These are phyloP conservation scores for Leptocoma aspasia DNA, from an alignment of 2,113 vertebrate species.

Conservation along the genomic window DNA sequence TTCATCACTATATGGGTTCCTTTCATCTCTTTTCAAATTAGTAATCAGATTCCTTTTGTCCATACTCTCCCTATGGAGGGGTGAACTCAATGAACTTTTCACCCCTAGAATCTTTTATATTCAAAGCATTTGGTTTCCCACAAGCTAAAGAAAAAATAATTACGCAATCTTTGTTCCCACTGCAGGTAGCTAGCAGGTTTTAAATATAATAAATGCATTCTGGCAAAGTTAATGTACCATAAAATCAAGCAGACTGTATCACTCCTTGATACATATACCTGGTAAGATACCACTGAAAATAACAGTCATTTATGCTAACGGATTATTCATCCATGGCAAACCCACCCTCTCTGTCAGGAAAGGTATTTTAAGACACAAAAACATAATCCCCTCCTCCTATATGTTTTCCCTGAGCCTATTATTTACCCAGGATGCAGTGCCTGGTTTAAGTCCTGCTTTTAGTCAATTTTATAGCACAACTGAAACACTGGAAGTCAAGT, in stretches of 20 bases:
- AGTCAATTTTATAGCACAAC: constrained; percentile 30
- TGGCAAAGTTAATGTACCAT: constrained; percentile 60
- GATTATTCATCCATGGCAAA: constrained; percentile 23
- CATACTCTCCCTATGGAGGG: not conserved
- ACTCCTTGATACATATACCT: constrained; percentile 23
- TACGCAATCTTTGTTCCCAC: constrained; percentile 48
- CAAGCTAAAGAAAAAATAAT: constrained; percentile 54
- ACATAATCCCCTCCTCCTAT: not conserved
- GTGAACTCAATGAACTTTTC: constrained; percentile 45
- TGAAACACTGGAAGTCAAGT: constrained; percentile 33
- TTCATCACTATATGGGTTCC: constrained; percentile 22
- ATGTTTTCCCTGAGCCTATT: not conserved
- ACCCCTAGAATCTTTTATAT: constrained; percentile 30
- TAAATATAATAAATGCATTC: constrained; percentile 61
- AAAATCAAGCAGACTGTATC: constrained; percentile 54
- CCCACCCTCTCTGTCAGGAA: constrained; percentile 9
- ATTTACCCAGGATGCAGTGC: constrained; percentile 15
- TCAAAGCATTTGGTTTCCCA: constrained; percentile 39
- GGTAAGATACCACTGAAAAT: constrained; percentile 40
- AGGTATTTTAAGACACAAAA: constrained; percentile 37
- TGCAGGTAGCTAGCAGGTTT: constrained; percentile 48
- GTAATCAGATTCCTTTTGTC: constrained; percentile 41
- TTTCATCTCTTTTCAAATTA: constrained; percentile 58
- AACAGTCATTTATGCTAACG: constrained; percentile 40
- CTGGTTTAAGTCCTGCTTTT: constrained; percentile 32